Conservation (phyloP, 2,888 invertebrate genomes). For the Dyspetes luteomarginatus region DNA sequence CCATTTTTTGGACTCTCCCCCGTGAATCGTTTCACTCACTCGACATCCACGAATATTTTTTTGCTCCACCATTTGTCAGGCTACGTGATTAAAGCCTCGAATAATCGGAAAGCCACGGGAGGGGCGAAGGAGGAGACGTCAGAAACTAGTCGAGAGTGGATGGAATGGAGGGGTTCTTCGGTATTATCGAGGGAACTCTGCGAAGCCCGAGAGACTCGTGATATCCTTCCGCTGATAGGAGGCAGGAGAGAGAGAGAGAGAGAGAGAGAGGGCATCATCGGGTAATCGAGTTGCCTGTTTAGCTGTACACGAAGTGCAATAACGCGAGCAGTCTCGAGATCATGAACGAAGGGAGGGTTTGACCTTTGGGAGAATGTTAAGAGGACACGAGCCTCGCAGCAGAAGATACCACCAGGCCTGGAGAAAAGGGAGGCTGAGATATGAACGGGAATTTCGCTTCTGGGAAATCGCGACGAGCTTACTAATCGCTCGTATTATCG, state of each 20-base stretch:
- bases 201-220: conserved; percentile 44
- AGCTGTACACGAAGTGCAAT: conserved; percentile 49
- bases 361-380: conserved; percentile 17
- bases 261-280: neutral
- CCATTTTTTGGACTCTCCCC: too few relatives aligned
- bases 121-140: neutral
- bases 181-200: neutral
- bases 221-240: conserved; percentile 57
- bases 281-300: conserved; percentile 59
- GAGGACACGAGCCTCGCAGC: neutral
- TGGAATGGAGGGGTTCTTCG: neutral
- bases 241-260: neutral
- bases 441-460: conserved; percentile 51
- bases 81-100: conserved; percentile 72
- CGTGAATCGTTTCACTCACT: too few relatives aligned
- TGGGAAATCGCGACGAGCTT: conserved; percentile 56
- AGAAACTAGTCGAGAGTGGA: neutral
- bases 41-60: too few relatives aligned
- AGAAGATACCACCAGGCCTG: conserved; percentile 65
- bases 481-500: conserved; percentile 54
- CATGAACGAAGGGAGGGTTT: neutral
- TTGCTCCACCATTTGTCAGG: too few relatives aligned
- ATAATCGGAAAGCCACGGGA: conserved; percentile 15
- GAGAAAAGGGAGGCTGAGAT: conserved; percentile 71
- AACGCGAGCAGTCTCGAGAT: conserved; percentile 38